These are phyloP conservation scores for Atrichornis clamosus DNA, from an alignment of 2,113 vertebrate species.

Conservation along the genomic window DNA sequence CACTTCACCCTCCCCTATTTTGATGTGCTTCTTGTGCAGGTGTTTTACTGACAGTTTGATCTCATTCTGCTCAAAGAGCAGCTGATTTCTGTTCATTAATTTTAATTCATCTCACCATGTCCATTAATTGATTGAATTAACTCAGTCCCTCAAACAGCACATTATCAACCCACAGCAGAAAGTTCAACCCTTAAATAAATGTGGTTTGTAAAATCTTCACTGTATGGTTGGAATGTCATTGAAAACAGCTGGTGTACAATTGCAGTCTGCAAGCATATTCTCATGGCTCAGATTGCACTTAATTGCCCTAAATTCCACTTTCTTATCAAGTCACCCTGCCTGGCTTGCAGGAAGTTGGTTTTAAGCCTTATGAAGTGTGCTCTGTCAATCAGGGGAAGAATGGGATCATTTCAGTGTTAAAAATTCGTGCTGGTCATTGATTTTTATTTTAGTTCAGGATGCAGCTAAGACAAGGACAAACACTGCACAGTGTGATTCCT, in stretches of 20 bases:
- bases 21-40: not conserved
- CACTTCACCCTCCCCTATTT: not conserved
- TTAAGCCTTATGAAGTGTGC: constrained; percentile 62
- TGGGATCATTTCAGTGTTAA: constrained; percentile 16
- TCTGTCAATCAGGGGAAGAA: constrained; percentile 61
- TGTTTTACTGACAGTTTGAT: not conserved
- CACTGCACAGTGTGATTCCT: constrained; percentile 15
- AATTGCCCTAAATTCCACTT: constrained; percentile 67
- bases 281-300: constrained; percentile 67
- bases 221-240: constrained; percentile 68
- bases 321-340: constrained; percentile 70
- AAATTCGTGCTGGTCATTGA: not conserved
- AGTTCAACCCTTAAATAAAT: constrained; percentile 42
- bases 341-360: constrained; percentile 63
- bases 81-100: not conserved
- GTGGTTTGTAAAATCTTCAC: constrained; percentile 50
- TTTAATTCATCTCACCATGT: not conserved
- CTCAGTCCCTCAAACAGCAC: not conserved
- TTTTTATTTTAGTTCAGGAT: constrained; percentile 25
- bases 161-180: not conserved
- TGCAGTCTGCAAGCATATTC: constrained; percentile 57
- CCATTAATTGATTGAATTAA: not conserved
- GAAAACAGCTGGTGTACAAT: constrained; percentile 64
- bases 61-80: not conserved
- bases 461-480: constrained; percentile 22